Evolutionary conservation across 2,797 vertebrate genomes (phyloP).

Genomic region (Macropodus opercularis): DNA sequence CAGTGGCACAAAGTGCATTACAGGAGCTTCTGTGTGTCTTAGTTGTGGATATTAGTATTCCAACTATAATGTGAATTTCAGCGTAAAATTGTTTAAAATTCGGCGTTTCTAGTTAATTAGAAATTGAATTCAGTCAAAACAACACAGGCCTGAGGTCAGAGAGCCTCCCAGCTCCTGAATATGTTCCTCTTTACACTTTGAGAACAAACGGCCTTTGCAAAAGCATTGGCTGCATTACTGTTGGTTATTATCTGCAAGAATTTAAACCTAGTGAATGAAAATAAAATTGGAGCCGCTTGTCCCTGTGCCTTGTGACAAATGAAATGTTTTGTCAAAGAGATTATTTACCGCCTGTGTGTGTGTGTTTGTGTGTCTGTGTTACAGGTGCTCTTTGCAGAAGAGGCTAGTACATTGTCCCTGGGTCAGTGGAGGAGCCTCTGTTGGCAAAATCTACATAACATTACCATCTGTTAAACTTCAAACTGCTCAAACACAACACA

Average conservation of each 20-base stretch:
- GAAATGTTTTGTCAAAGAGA: slow-evolving; percentile 44
- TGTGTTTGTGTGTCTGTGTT: slow-evolving; percentile 60
- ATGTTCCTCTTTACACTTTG: not conserved
- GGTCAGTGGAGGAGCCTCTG: slow-evolving; percentile 61
- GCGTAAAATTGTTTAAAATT: slow-evolving; percentile 53
- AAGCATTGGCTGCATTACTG: slow-evolving; percentile 30
- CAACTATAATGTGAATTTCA: slow-evolving; percentile 40
- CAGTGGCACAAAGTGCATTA: slow-evolving; percentile 6
- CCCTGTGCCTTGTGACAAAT: slow-evolving; percentile 48
- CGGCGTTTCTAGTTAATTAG: slow-evolving; percentile 57
- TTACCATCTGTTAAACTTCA: slow-evolving; percentile 80
- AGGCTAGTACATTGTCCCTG: slow-evolving; percentile 55
- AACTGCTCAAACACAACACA: slow-evolving; percentile 51
- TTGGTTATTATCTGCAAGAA: slow-evolving; percentile 49
- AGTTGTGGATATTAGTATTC: slow-evolving; percentile 49
- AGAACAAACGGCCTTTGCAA: slow-evolving; percentile 50
- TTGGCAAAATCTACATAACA: slow-evolving; percentile 75
- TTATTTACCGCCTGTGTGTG: slow-evolving; percentile 41
- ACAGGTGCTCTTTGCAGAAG: slow-evolving; percentile 66
- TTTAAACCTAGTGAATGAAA: slow-evolving; percentile 51
- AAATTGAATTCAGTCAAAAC: slow-evolving; percentile 61
- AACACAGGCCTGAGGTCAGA: slow-evolving; percentile 51
- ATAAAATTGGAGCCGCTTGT: slow-evolving; percentile 51
- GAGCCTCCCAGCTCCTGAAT: slow-evolving; percentile 32
- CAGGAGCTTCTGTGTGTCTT: slow-evolving; percentile 29